phyloP scores from a whole-genome alignment of 2,113 vertebrate species.

The Clarias gariepinus region DNA sequence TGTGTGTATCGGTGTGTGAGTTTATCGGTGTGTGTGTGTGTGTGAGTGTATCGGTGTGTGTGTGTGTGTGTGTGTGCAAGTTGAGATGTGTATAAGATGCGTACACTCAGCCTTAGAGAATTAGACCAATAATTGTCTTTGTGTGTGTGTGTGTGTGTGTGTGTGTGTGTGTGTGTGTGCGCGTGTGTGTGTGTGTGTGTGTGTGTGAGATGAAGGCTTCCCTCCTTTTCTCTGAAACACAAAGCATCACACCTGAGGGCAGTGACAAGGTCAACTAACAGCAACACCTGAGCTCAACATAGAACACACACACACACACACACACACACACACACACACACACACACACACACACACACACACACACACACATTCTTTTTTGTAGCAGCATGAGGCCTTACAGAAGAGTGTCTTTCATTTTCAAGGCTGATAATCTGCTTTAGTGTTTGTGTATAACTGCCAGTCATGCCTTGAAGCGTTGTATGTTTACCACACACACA shows the following conservation, averaged over 20 bases:
- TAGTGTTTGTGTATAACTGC: not conserved
- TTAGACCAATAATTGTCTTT: not conserved
- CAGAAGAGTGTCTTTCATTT: not conserved
- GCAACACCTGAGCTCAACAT: slow-evolving; percentile 27
- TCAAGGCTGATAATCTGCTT: slow-evolving; percentile 1
- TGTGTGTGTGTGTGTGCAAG: no score
- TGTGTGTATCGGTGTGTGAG: no score
- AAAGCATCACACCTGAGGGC: slow-evolving; percentile 22
- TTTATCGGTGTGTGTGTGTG: no score
- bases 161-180: not conserved
- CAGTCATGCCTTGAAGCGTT: not conserved
- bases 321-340: slow-evolving; percentile 32
- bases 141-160: not conserved
- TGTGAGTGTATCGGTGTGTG: no score
- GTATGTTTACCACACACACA: not conserved
- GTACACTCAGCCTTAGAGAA: no score
- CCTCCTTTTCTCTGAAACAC: not conserved
- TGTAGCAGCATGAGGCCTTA: not conserved
- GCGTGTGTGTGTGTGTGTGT: slow-evolving; percentile 5
- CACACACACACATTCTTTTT: not conserved
- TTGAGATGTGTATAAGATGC: no score
- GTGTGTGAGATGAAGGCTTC: not conserved
- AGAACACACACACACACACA: slow-evolving; percentile 16
- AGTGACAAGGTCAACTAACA: slow-evolving; percentile 31
- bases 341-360: slow-evolving; percentile 5